A percentile compares a stretch with the other conserved stretches of the same genome.
Evolutionary conservation across 2,113 vertebrate species (phyloP).

Genomic region (Verasper variegatus): DNA sequence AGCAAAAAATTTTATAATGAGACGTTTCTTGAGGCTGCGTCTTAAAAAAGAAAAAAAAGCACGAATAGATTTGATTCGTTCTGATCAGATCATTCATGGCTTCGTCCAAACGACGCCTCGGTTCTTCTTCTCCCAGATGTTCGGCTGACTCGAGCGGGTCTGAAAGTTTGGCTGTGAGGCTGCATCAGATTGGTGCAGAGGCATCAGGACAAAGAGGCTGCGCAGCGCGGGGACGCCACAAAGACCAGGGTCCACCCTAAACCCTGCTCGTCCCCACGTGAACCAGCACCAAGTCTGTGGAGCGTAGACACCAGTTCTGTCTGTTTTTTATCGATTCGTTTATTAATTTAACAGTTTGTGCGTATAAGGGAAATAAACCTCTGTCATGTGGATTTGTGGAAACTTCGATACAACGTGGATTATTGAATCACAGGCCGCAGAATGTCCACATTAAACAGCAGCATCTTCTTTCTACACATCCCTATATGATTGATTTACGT

Average conservation of each 20-base stretch:
- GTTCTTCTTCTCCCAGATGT: not conserved
- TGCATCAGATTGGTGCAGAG: constrained; percentile 31
- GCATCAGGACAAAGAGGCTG: constrained; percentile 5
- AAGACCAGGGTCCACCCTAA: constrained; percentile 1
- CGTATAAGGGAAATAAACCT: not conserved
- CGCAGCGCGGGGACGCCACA: constrained; percentile 16
- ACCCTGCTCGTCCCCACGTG: not conserved
- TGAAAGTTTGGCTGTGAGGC: constrained; percentile 32
- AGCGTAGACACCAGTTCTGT: too few relatives aligned
- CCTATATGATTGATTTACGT: too few relatives aligned
- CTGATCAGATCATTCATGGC: too few relatives aligned
- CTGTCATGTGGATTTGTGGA: not conserved
- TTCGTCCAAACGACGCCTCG: not conserved
- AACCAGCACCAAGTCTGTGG: too few relatives aligned
- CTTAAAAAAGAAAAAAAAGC: not conserved
- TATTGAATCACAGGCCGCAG: not conserved
- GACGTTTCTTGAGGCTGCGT: too few relatives aligned
- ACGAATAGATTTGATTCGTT: not conserved
- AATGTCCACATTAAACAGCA: too few relatives aligned
- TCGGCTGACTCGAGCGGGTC: constrained; percentile 43
- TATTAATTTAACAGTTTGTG: not conserved
- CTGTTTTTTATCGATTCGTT: not conserved
- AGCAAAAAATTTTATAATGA: too few relatives aligned
- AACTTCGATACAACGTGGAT: not conserved
- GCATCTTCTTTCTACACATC: not conserved